phyloP scores from a whole-genome alignment of 2,797 vertebrate species.

The Danio choprae region DNA sequence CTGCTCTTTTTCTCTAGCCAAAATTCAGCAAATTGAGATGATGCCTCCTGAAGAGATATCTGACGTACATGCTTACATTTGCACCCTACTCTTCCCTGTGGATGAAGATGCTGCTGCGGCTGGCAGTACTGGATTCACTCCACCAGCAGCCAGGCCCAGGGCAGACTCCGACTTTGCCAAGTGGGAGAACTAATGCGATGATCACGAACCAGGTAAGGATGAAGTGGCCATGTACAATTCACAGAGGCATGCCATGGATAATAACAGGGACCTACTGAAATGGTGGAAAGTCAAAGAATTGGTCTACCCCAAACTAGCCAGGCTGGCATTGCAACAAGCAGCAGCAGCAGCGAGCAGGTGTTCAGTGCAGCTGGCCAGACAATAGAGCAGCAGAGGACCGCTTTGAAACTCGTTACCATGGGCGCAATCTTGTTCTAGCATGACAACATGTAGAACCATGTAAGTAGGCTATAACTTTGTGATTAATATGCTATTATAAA shows the following conservation, averaged over 20 bases:
- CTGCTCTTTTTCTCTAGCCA: background rate
- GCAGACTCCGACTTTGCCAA: background rate
- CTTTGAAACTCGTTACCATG: too few relatives aligned
- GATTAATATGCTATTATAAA: too few relatives aligned
- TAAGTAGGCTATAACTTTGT: background rate
- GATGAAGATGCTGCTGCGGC: background rate
- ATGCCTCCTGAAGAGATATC: background rate
- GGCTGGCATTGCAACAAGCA: background rate
- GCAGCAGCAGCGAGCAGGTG: background rate
- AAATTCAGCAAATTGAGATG: slow-evolving; percentile 1
- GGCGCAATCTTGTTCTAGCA: too few relatives aligned
- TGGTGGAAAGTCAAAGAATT: background rate
- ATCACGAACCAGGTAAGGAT: background rate
- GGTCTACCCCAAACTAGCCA: background rate
- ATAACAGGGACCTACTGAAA: too few relatives aligned
- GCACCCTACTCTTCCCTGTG: background rate
- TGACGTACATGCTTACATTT: background rate
- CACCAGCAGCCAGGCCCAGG: background rate
- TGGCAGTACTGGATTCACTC: background rate
- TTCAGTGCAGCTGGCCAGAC: too few relatives aligned
- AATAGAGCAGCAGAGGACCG: background rate
- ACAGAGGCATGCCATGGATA: background rate
- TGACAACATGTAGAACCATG: background rate
- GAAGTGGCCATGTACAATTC: background rate
- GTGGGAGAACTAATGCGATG: background rate